Evolutionary conservation across 2,797 vertebrate genomes (phyloP), one percentile per base, ranked within the genome.

Genomic region (Aselliscus stoliczkanus): DNA sequence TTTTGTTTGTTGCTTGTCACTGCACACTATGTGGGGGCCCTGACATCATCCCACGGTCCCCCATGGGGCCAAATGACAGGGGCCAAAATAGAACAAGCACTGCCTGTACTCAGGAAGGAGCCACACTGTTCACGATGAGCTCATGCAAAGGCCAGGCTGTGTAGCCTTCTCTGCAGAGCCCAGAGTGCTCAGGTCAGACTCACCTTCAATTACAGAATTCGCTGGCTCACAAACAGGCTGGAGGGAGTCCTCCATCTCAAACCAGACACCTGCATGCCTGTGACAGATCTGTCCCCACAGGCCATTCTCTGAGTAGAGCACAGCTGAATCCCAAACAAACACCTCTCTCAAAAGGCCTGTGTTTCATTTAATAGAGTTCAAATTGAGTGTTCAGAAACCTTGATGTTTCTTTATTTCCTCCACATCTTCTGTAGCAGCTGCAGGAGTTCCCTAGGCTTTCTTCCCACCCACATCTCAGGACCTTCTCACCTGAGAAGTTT

Each of bases 261-360:
- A 97, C 95, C 73, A 98, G 96, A 98, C 97, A 98, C 97, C 97
- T 98, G 97, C 67, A 44, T 11, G 18, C 83, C 90, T 93, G 80
- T 97, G 98, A 98, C 97, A 97, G 81, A 94, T 94, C 56, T 85
- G 75, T 98, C 98, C 95, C 97, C 64, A 25, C 87, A 88, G 98
- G 81, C 93, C 4, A 0, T 97, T 97, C 96, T 97, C 81, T 88
- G 84, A 97, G 96, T 94, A 12, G 73, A 97, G 93, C 0, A 0
- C 77, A 96, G 97, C 92, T 96, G 97, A 97, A 96, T 97, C 96
- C 97, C 98, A 97, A 98, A 96, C 95, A 98, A 97, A 98, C 96
- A 95, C 92, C 65, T 97, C 98, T 96, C 93, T 96, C 97, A 15
- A 90, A 95, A 92, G 92, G 34, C 77, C 82, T 39, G 37, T 94